Percentiles rank a stretch among this genome's conserved stretches.
Evolutionary conservation across 1,140 invertebrate species (phyloP).

Genomic region (Euschistus heros): DNA sequence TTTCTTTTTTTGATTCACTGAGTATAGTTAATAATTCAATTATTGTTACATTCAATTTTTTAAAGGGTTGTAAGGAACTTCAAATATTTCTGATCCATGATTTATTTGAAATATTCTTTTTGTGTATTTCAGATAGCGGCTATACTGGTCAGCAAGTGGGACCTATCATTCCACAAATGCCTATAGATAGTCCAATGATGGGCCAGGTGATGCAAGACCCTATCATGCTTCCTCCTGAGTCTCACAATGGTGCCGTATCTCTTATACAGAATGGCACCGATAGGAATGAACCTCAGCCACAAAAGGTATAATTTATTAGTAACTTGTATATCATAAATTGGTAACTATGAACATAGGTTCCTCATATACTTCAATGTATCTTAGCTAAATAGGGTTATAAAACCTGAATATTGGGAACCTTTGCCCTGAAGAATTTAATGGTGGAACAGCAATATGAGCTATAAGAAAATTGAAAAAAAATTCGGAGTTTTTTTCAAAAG

Average conservation of each 20-base stretch:
- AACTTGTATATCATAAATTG: no score
- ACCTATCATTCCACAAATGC: constrained; percentile 18
- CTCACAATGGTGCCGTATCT: background rate
- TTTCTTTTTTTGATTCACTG: background rate
- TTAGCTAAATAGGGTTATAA: no score
- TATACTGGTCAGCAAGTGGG: constrained; percentile 11
- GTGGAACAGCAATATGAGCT: no score
- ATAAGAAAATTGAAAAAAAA: no score
- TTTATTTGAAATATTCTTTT: no score
- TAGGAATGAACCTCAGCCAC: background rate
- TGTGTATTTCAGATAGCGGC: constrained; percentile 3
- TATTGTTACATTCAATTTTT: background rate
- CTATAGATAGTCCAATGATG: constrained; percentile 19
- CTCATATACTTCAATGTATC: no score
- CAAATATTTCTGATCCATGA: no score
- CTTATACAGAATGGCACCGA: constrained; percentile 15
- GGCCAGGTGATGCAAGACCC: background rate
- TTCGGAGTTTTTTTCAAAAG: no score
- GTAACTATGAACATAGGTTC: no score
- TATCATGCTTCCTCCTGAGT: background rate
- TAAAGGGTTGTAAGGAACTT: background rate
- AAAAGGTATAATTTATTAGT: background rate
- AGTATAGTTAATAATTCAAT: background rate
- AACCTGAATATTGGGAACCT: no score
- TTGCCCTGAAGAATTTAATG: no score